Evolutionary conservation across 2,113 vertebrate genomes (phyloP).

Genomic region (Panthera uncia): DNA sequence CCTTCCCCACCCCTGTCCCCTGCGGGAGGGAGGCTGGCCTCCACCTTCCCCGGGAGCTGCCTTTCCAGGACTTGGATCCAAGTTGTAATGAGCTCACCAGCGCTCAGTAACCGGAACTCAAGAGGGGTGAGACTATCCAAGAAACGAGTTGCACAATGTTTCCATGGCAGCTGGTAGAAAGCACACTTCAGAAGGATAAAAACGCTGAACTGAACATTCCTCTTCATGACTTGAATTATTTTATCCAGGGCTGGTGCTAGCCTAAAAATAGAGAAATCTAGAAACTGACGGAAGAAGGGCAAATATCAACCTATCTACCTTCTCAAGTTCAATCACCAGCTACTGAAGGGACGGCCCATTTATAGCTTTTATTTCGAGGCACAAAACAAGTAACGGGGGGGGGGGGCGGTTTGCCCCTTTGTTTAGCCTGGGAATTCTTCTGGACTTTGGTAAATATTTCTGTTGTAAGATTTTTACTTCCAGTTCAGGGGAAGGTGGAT

Average conservation of each 20-base stretch:
- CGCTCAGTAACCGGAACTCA: not conserved
- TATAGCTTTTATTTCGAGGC: not conserved
- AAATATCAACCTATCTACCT: not conserved
- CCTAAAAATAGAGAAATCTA: conserved; percentile 46
- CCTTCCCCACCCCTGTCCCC: not conserved
- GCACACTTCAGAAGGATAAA: conserved; percentile 59
- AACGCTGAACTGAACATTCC: conserved; percentile 54
- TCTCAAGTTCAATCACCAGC: conserved; percentile 30
- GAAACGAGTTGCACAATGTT: not conserved
- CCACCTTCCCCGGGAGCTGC: not conserved
- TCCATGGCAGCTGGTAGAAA: conserved; percentile 59
- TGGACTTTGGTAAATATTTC: conserved; percentile 33
- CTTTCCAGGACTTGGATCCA: conserved; percentile 48
- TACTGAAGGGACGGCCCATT: not conserved
- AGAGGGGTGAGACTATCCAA: not conserved
- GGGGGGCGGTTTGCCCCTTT: not conserved
- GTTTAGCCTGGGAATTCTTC: not conserved
- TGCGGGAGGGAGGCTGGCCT: not conserved
- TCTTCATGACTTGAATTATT: conserved; percentile 50
- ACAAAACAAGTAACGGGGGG: not conserved
- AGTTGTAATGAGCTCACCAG: conserved; percentile 38
- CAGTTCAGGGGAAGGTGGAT: not conserved
- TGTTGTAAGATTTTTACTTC: not conserved
- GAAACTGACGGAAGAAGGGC: not conserved
- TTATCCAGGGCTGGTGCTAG: not conserved